phyloP scores from a whole-genome alignment of 2,113 vertebrate genomes.

The Chaetodon trifascialis region DNA sequence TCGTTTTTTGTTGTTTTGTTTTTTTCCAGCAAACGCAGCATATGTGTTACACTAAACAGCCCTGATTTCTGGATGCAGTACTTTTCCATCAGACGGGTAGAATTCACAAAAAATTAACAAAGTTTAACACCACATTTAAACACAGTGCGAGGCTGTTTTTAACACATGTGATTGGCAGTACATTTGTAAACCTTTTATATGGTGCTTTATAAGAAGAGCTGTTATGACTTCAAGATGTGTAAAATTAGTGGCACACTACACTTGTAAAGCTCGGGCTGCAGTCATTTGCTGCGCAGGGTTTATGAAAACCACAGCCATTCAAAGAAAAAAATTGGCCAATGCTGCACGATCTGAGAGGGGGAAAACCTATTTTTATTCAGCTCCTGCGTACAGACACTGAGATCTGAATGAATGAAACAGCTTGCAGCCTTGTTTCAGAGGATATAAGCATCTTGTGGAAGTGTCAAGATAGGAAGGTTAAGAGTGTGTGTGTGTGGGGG shows the following conservation, averaged over 20 bases:
- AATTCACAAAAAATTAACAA: background rate
- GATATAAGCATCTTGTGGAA: background rate
- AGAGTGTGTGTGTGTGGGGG: background rate
- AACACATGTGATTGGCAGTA: constrained; percentile 17
- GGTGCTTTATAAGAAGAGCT: constrained; percentile 50
- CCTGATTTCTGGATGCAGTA: background rate
- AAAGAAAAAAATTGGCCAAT: constrained; percentile 3
- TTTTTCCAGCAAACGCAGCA: too few relatives aligned
- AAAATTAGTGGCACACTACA: constrained; percentile 49
- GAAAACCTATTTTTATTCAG: background rate
- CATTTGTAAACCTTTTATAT: constrained; percentile 47
- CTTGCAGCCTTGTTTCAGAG: background rate
- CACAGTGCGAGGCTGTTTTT: background rate
- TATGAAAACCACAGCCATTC: constrained; percentile 54
- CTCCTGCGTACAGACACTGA: constrained; percentile 3
- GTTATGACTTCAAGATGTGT: constrained; percentile 65
- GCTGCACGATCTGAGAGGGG: background rate
- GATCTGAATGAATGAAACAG: background rate
- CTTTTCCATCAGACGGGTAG: background rate
- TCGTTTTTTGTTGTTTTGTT: too few relatives aligned
- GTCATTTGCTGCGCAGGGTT: constrained; percentile 38
- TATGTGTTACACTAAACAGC: too few relatives aligned
- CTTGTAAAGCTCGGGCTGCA: constrained; percentile 36
- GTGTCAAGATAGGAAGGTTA: background rate
- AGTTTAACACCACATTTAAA: background rate